Base-by-base conservation (phyloP, 1,140 invertebrate genomes). In the Tigriopus japonicus region DNA sequence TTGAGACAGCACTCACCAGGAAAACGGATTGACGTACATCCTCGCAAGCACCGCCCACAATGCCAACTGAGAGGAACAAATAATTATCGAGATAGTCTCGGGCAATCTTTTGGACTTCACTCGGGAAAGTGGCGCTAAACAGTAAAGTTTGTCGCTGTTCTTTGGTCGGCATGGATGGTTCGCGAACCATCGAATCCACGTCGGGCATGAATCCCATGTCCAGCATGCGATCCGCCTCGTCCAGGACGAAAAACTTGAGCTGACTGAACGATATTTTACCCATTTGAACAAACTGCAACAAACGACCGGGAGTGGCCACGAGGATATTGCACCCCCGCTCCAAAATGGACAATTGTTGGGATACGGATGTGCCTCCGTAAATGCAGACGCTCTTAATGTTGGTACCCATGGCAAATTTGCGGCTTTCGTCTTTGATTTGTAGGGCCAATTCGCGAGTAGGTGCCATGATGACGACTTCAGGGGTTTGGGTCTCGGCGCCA, bases 141-240 rank as follows among this genome's bases (percentile, higher is more conserved):
- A 93, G 91, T 0, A 90, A 72, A 0, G 85, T 89, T 67, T 86
- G 81, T 41, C 86, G 74, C 35, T 85, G 69, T 1, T 70, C 75
- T 40, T 76, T 75, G 0, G 76, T 65, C 0, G 79, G 76, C 84
- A 93, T 92, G 0, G 80, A 81, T 7, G 77, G 65, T 67, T 87
- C 80, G 9, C 77, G 73, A 65, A 92, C 79, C 45, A 92, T 78
- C 63, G 79, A 80, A 42, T 85, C 79, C 42, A 93, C 80, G 41
- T 78, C 79, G 0, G 78, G 78, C 63, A 82, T 75, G 68, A 94
- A 95, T 9, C 90, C 87, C 81, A 86, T 85, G 65, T 95, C 90
- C 17, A 96, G 70, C 89, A 97, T 94, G 13, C 88, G 76, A 71
- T 97, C 93, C 3, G 91, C 93, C 73, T 97, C 93, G 70, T 97